Percentiles rank a stretch among this genome's conserved stretches.
Conservation (phyloP, 2,888 invertebrate species). For the Hetaerina titia region DNA sequence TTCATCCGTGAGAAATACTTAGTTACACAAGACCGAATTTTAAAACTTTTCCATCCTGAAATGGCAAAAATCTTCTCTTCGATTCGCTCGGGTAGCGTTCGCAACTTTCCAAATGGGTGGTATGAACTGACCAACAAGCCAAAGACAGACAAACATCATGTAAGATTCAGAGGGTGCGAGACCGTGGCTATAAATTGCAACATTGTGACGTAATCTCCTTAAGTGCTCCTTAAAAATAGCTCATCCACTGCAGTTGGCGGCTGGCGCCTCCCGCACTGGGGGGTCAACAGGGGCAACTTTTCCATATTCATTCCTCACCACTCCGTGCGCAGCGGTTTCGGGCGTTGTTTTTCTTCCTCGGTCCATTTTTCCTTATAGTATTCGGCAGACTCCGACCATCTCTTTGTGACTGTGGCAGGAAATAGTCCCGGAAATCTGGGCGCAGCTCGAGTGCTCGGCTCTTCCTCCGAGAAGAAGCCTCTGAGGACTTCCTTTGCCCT, state of each 20-base stretch:
- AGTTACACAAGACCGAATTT: too few species aligned
- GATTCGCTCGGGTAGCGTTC: too few species aligned
- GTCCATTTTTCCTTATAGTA: background rate
- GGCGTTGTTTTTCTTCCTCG: background rate
- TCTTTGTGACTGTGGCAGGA: background rate
- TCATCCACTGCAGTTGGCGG: background rate
- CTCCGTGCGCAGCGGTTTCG: background rate
- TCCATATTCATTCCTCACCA: background rate
- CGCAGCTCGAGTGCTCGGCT: background rate
- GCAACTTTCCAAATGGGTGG: background rate
- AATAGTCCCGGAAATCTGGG: background rate
- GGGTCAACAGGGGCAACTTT: background rate
- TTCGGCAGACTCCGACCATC: background rate
- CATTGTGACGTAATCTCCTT: background rate
- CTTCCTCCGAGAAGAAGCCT: background rate
- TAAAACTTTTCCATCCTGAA: too few species aligned
- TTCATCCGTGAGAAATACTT: too few species aligned
- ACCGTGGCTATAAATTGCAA: background rate
- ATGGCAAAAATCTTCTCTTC: too few species aligned
- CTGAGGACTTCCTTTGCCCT: background rate
- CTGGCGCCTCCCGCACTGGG: background rate
- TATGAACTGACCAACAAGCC: background rate
- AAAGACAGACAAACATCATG: background rate
- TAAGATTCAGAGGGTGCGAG: background rate
- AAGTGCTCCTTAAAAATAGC: conserved; percentile 9